phyloP scores from a whole-genome alignment of 2,113 vertebrate genomes.

The Promerops cafer region DNA sequence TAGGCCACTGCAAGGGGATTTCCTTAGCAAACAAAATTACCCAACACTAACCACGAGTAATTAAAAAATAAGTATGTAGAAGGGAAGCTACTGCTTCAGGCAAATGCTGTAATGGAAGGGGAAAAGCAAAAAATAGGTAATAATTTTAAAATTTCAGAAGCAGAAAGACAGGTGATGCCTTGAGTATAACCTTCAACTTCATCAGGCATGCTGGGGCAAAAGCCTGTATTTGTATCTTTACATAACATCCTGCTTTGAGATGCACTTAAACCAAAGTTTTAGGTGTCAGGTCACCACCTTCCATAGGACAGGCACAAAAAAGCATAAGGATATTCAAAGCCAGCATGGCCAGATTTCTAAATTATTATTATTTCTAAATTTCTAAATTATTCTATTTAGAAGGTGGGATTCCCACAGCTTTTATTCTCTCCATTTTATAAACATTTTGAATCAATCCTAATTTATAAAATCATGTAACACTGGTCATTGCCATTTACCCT shows the following conservation, averaged over 20 bases:
- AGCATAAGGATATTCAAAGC: background rate
- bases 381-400: background rate
- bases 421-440: background rate
- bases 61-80: background rate
- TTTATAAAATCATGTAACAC: background rate
- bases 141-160: background rate
- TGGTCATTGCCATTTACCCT: background rate
- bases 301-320: background rate
- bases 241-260: background rate
- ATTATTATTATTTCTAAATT: too few relatives aligned
- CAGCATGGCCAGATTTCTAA: background rate
- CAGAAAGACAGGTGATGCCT: background rate
- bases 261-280: background rate
- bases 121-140: background rate
- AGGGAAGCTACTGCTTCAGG: background rate
- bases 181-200: background rate
- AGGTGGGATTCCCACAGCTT: background rate
- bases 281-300: background rate
- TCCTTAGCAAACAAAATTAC: background rate
- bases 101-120: background rate
- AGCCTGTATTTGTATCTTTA: background rate
- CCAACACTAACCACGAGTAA: background rate
- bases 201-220: background rate
- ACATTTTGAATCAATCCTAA: background rate
- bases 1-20: background rate